Base-by-base conservation (phyloP, 2,888 invertebrate species). In the Amorpha juglandis region DNA sequence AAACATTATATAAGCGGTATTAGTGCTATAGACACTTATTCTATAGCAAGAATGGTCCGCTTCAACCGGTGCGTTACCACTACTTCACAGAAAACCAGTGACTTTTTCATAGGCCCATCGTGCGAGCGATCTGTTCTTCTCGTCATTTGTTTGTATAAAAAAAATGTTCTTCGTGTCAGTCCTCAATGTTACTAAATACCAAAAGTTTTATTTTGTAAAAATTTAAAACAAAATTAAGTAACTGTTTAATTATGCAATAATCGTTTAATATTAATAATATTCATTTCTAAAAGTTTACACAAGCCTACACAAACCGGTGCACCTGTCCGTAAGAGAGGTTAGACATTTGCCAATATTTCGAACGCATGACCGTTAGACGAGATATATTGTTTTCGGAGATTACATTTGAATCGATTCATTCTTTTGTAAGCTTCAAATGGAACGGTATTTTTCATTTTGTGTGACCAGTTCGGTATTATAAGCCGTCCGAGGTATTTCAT, bases 271-370 rank as follows among this genome's bases (percentile, higher is more conserved):
- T 50, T 7, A 50, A 27, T 12, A 6, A 52, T 16, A 58, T 9
- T 38, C 63, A 47, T 1, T 33, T 48, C 63, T 51, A 35, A 45
- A 21, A 16, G 14, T 70, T 66, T 66, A 0, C 67, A 1, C 67
- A 65, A 16, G 47, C 71, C 78, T 78, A 67, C 53, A 62, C 27
- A 68, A 67, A 68, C 66, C 68, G 65, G 68, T 64, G 55, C 77
- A 76, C 75, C 71, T 73, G 62, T 48, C 70, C 68, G 72, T 72
- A 1, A 14, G 42, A 58, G 58, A 73, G 71, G 76, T 75, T 77
- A 78, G 75, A 80, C 78, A 78, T 80, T 78, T 78, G 79, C 78
- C 84, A 85, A 86, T 84, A 86, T 85, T 85, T 84, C 77, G 52
- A 48, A 21, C 63, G n/a, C 19, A 19, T 19, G 42, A 58, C 19